A percentile compares a stretch with the other conserved stretches of the same genome.
Evolutionary conservation across 2,888 invertebrate species (phyloP).

Genomic region (Boloria euphrosyne): DNA sequence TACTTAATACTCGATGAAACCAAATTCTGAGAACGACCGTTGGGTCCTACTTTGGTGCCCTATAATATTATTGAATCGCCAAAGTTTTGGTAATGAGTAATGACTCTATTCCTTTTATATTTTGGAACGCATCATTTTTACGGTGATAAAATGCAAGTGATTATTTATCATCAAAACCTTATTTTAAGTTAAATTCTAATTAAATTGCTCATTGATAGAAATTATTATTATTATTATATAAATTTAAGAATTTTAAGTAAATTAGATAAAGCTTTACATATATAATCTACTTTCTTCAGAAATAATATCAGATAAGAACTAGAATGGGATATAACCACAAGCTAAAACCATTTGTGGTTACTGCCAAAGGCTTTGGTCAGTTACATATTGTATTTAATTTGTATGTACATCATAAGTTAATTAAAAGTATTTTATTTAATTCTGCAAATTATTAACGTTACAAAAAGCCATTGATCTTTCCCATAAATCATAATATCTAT

Average conservation of each 20-base stretch:
- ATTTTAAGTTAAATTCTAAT: neutral
- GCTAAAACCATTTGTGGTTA: too few species aligned
- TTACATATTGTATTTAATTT: neutral
- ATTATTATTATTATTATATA: too few species aligned
- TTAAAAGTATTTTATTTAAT: neutral
- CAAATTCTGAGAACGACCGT: slow-evolving; percentile 73
- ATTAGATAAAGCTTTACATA: slow-evolving; percentile 27
- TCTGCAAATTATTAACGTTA: slow-evolving; percentile 5
- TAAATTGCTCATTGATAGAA: too few species aligned
- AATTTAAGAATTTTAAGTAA: too few species aligned
- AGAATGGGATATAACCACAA: too few species aligned
- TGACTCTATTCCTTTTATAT: slow-evolving; percentile 16
- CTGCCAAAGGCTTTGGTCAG: too few species aligned
- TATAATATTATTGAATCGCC: slow-evolving; percentile 53
- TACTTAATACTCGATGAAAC: slow-evolving; percentile 54
- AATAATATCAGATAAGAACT: neutral
- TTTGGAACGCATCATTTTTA: neutral
- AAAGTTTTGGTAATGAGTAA: slow-evolving; percentile 4
- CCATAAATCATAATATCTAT: slow-evolving; percentile 37
- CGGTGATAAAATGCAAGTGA: too few species aligned
- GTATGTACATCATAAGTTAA: neutral
- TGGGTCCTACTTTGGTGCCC: slow-evolving; percentile 60
- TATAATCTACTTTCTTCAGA: slow-evolving; percentile 16
- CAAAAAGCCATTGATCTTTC: slow-evolving; percentile 23
- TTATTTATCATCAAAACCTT: neutral